Base-by-base conservation (phyloP, 1,140 invertebrate species). In the Probaryconus sp. region DNA sequence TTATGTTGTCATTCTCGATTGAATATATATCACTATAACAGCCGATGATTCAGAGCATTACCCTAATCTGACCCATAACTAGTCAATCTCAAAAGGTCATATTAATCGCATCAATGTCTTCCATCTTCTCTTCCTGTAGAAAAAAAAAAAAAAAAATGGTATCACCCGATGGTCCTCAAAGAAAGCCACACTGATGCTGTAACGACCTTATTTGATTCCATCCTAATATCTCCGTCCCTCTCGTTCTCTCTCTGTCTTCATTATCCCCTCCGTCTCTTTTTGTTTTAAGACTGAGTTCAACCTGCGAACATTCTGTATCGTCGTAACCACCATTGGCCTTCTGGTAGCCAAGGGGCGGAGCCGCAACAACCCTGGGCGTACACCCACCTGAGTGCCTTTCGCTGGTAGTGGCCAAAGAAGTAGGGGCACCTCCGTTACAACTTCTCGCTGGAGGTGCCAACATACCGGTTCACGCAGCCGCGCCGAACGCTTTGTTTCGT, bases 401-500 rank as follows among this genome's bases (percentile, higher is more conserved):
- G 67, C 55, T 68, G 51, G 17, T 42, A 7, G 14, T 13, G 10
- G 11, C 16, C 5, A 18, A 1, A 0, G 0, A 5, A 5, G 0
- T 10, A 28, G 55, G 68, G 42, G 21, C 21, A 13, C 16, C 60
- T 31, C 65, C 24, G n/a, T n/a, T n/a, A n/a, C 20, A 16, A 7
- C 16, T 28, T 6, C 13, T 2, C 13, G 43, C 37, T 3, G 61
- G 78, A 71, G 71, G 55, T 14, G 26, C 53, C 43, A 40, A 63
- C 48, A 87, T 81, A 87, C 81, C 81, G 82, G 80, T 85, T 85
- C 81, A 84, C 82, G 83, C 84, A 85, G 81, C 78, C 83, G 85
- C 83, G 79, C 61, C 80, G 85, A 83, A 80, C 82, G 81, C 79
- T 79, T 58, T 79, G 68, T 60, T 30, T 56, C 68, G 67, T 48